phyloP scores from a whole-genome alignment of 2,888 invertebrate species.

The Drosophila lacicola region DNA sequence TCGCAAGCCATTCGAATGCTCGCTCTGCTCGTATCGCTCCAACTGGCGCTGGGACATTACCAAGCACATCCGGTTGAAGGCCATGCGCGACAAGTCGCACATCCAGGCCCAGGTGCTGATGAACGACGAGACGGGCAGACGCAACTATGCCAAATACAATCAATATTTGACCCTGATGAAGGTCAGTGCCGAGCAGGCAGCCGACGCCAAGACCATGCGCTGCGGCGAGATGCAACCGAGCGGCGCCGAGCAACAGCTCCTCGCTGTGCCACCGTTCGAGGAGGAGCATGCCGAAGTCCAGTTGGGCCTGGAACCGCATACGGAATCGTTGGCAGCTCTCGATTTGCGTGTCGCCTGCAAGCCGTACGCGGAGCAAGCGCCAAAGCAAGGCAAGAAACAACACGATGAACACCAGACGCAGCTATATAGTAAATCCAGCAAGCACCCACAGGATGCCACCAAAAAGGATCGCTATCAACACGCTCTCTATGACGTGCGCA shows the following conservation, averaged over 20 bases:
- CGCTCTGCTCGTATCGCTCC: conserved; percentile 95
- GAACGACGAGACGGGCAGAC: conserved; percentile 95
- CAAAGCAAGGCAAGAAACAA: conserved; percentile 11
- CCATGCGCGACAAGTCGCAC: conserved; percentile 93
- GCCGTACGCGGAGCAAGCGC: not conserved
- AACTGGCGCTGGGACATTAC: conserved; percentile 99
- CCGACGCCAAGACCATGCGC: conserved; percentile 84
- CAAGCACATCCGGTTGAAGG: conserved; percentile 96
- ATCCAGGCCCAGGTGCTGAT: conserved; percentile 92
- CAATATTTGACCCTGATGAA: conserved; percentile 92
- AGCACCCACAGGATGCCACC: not conserved
- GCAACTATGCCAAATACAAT: conserved; percentile 97
- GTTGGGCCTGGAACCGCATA: not conserved
- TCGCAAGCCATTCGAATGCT: conserved; percentile 97
- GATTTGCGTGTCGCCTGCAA: conserved; percentile 37
- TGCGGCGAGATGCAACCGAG: conserved; percentile 80
- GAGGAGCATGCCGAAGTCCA: conserved; percentile 19
- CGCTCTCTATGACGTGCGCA: not conserved
- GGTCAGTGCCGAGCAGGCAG: conserved; percentile 85
- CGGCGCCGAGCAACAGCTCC: conserved; percentile 12
- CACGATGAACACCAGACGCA: not conserved
- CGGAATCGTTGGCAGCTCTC: conserved; percentile 16
- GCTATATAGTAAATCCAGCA: not conserved
- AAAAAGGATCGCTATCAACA: too few relatives aligned
- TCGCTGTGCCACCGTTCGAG: conserved; percentile 7